These are phyloP conservation scores for Drosophila pseudoananassae DNA, from an alignment of 1,140 invertebrate genomes.

Conservation along the genomic window DNA sequence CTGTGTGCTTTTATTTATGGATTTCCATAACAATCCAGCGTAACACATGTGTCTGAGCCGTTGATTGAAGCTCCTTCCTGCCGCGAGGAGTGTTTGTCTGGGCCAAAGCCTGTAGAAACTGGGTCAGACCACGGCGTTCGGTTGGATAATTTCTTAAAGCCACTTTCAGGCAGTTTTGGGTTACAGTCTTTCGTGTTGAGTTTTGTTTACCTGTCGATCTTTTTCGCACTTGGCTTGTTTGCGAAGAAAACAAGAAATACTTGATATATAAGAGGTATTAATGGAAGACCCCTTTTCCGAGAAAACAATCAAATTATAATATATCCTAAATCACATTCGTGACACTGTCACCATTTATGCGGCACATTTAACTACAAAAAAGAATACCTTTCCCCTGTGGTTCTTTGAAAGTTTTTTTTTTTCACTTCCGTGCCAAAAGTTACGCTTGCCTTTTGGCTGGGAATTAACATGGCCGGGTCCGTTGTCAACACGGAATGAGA, in stretches of 20 bases:
- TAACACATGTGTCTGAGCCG: conserved; percentile 73
- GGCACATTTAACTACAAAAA: conserved; percentile 15
- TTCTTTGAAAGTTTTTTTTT: conserved; percentile 22
- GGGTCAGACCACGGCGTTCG: conserved; percentile 19
- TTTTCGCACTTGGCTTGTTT: conserved; percentile 2
- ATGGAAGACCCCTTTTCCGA: too few species aligned
- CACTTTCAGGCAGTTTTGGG: conserved; percentile 4
- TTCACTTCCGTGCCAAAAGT: background rate
- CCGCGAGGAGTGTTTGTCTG: conserved; percentile 17
- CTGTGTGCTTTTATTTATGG: conserved; percentile 78
- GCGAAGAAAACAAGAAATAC: too few species aligned
- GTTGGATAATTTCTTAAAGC: conserved; percentile 26
- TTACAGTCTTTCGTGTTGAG: conserved; percentile 10
- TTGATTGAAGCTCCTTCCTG: conserved; percentile 65
- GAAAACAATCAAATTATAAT: conserved; percentile 19
- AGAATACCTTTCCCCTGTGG: background rate
- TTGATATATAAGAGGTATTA: too few species aligned
- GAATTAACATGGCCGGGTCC: conserved; percentile 66
- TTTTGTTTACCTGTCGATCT: conserved; percentile 20
- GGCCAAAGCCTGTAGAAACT: conserved; percentile 28
- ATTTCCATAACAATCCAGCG: conserved; percentile 78
- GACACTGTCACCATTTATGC: background rate
- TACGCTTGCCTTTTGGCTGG: conserved; percentile 21
- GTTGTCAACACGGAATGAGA: conserved; percentile 70
- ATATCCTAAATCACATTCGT: conserved; percentile 29